A percentile compares a stretch with the other conserved stretches of the same genome.
Conservation (phyloP, 1,140 invertebrate species). For the Papilio polytes region DNA sequence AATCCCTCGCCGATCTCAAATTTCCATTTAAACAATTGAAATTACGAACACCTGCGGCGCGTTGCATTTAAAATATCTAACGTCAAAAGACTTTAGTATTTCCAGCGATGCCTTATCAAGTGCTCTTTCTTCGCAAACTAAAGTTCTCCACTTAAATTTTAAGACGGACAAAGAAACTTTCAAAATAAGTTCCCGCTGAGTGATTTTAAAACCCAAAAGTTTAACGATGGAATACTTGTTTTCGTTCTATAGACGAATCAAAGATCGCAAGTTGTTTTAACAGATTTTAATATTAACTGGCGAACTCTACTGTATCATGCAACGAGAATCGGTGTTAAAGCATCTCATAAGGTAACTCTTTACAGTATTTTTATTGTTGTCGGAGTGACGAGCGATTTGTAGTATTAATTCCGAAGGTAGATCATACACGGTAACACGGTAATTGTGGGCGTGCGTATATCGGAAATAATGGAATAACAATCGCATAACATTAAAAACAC, state of each 20-base stretch:
- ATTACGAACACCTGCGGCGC: constrained; percentile 18
- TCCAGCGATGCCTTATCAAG: constrained; percentile 14
- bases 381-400: too few species aligned
- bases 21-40: constrained; percentile 2
- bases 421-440: too few species aligned
- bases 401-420: too few species aligned
- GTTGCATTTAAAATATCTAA: constrained; percentile 27
- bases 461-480: too few species aligned
- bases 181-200: constrained; percentile 3
- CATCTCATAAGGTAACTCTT: too few species aligned
- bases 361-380: too few species aligned
- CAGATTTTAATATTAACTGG: too few species aligned
- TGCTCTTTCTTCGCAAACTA: constrained; percentile 16
- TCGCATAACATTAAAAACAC: too few species aligned
- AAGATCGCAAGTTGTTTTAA: not conserved
- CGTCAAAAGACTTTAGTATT: constrained; percentile 17
- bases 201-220: constrained; percentile 4
- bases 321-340: too few species aligned
- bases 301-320: too few species aligned
- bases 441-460: too few species aligned
- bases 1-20: not conserved
- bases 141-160: constrained; percentile 23
- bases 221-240: not conserved
- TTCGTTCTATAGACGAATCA: not conserved
- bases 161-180: constrained; percentile 25